phyloP scores from a whole-genome alignment of 2,113 vertebrate genomes.

The Oostethus manadensis region DNA sequence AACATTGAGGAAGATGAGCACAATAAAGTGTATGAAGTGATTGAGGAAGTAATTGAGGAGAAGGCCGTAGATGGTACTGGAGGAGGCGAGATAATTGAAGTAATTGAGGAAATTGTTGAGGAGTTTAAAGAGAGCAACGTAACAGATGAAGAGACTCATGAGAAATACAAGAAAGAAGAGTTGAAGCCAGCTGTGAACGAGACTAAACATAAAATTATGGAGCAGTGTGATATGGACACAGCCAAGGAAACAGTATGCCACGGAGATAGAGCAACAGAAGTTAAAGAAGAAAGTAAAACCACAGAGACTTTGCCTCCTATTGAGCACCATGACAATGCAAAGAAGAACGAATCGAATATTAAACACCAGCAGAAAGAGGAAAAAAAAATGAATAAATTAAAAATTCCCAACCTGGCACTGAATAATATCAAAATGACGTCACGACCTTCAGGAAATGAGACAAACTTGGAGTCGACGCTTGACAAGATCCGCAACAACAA shows the following conservation, averaged over 20 bases:
- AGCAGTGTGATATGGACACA: conserved; percentile 1
- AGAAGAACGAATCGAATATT: conserved; percentile 37
- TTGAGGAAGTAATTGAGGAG: conserved; percentile 54
- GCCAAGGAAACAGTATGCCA: conserved; percentile 14
- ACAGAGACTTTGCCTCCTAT: conserved; percentile 3
- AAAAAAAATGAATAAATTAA: conserved; percentile 83
- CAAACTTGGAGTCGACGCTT: conserved; percentile 87
- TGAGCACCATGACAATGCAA: conserved; percentile 14
- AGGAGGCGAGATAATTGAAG: conserved; percentile 55
- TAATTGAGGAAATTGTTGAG: conserved; percentile 55
- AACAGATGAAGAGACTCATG: conserved; percentile 8
- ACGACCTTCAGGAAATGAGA: conserved; percentile 92
- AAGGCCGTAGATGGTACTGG: conserved; percentile 30
- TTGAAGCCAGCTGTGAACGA: conserved; percentile 5
- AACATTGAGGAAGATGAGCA: conserved; percentile 32
- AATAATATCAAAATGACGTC: conserved; percentile 88
- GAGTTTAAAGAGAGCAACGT: conserved; percentile 37
- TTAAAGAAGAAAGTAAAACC: conserved; percentile 33
- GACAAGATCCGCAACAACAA: conserved; percentile 84
- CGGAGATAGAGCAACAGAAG: conserved; percentile 11
- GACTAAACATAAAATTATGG: conserved; percentile 11
- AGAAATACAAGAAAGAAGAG: conserved; percentile 10
- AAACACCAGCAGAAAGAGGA: conserved; percentile 70
- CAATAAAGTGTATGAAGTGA: conserved; percentile 50
- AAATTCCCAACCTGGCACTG: conserved; percentile 81